A percentile compares a stretch with the other conserved stretches of the same genome.
phyloP scores from a whole-genome alignment of 35 echinoderm and acorn worm species.

The Amphiura filiformis region DNA sequence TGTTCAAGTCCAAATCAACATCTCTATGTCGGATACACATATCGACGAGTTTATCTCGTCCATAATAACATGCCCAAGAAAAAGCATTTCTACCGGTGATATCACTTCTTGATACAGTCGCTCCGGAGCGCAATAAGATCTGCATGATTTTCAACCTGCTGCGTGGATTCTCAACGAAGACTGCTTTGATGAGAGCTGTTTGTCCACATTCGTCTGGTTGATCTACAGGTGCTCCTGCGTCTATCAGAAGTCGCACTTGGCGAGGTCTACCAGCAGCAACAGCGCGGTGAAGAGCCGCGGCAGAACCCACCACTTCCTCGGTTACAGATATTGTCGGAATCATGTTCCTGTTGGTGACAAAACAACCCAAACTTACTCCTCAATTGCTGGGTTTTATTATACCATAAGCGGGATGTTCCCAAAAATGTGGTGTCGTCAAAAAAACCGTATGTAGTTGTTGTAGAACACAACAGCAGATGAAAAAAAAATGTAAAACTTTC shows the following conservation, averaged over 20 bases:
- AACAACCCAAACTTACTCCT: no score
- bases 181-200: slow-evolving; percentile 65
- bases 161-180: slow-evolving; percentile 70
- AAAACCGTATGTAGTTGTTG: no score
- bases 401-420: no score
- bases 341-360: no score
- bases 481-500: no score
- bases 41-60: slow-evolving; percentile 43
- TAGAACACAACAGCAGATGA: no score
- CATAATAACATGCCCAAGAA: slow-evolving; percentile 67
- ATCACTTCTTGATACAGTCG: slow-evolving; percentile 43
- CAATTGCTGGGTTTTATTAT: no score
- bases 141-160: slow-evolving; percentile 53
- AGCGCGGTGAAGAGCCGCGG: slow-evolving; percentile 37
- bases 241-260: slow-evolving; percentile 72
- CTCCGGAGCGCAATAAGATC: slow-evolving; percentile 49
- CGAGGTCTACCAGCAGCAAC: slow-evolving; percentile 61
- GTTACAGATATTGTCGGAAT: background rate
- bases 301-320: background rate
- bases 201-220: slow-evolving; percentile 60
- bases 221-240: slow-evolving; percentile 48
- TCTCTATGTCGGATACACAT: slow-evolving; percentile 44
- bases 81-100: slow-evolving; percentile 52
- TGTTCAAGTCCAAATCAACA: slow-evolving; percentile 67
- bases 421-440: no score